phyloP scores from a whole-genome alignment of 2,888 invertebrate genomes.

The Ganaspis brasiliensis region DNA sequence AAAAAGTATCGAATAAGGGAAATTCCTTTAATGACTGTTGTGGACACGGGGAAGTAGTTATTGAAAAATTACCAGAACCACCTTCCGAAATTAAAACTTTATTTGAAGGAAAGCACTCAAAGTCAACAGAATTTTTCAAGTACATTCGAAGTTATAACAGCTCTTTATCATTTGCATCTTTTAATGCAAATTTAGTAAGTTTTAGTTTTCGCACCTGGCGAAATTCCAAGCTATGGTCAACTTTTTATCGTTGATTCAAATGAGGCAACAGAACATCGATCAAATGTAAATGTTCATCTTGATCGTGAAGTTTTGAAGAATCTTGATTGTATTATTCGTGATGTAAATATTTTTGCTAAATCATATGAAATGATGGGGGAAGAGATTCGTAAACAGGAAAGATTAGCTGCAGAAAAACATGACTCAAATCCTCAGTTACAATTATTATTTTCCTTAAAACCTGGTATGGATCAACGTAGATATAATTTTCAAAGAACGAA shows the following conservation, averaged over 20 bases:
- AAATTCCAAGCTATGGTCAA: conserved; percentile 53
- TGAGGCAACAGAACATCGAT: conserved; percentile 50
- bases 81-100: not conserved
- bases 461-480: conserved; percentile 51
- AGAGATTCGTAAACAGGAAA: conserved; percentile 51
- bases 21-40: conserved; percentile 18
- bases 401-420: not conserved
- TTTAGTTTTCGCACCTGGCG: conserved; percentile 17
- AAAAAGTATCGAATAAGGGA: not conserved
- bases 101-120: conserved; percentile 35
- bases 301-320: conserved; percentile 47
- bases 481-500: conserved; percentile 31
- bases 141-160: conserved; percentile 50
- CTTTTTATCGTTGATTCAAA: conserved; percentile 55
- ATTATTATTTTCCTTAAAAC: conserved; percentile 58
- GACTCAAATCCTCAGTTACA: conserved; percentile 34
- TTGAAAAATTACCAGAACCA: conserved; percentile 22
- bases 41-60: conserved; percentile 19
- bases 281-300: conserved; percentile 43
- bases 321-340: conserved; percentile 54
- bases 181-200: conserved; percentile 48
- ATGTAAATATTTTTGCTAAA: conserved; percentile 54
- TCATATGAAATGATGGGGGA: conserved; percentile 60
- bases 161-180: conserved; percentile 39
- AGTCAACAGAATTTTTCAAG: conserved; percentile 48